These are phyloP conservation scores for Podarcis siculus DNA, from an alignment of 2,797 vertebrate genomes.

Conservation along the genomic window DNA sequence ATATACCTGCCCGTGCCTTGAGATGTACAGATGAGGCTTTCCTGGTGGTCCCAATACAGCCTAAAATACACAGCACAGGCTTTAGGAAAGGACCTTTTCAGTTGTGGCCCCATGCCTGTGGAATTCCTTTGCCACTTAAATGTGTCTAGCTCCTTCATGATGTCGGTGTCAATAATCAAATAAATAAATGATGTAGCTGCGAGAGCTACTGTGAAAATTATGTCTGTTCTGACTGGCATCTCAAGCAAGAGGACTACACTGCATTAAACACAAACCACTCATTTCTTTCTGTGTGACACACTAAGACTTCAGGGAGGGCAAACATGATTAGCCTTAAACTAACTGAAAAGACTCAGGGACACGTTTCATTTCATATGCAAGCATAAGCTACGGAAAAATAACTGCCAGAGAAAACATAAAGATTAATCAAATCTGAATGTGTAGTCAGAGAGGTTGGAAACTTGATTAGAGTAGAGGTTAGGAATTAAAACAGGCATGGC, in stretches of 20 bases:
- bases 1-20: too few species aligned
- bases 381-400: neutral
- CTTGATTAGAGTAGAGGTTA: neutral
- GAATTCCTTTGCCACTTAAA: too few species aligned
- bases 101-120: too few species aligned
- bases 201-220: neutral
- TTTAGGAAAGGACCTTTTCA: too few species aligned
- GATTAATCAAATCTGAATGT: neutral
- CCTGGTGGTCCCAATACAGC: too few species aligned
- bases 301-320: neutral
- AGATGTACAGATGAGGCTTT: too few species aligned
- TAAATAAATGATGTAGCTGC: neutral
- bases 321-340: neutral
- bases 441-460: neutral
- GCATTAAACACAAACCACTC: neutral
- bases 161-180: too few species aligned
- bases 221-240: neutral
- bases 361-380: neutral
- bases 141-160: too few species aligned
- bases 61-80: too few species aligned
- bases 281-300: neutral
- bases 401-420: neutral
- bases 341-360: neutral
- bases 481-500: neutral
- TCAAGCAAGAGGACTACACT: neutral